Conservation (phyloP, 2,888 invertebrate genomes). For the Sussaba pulchella region DNA sequence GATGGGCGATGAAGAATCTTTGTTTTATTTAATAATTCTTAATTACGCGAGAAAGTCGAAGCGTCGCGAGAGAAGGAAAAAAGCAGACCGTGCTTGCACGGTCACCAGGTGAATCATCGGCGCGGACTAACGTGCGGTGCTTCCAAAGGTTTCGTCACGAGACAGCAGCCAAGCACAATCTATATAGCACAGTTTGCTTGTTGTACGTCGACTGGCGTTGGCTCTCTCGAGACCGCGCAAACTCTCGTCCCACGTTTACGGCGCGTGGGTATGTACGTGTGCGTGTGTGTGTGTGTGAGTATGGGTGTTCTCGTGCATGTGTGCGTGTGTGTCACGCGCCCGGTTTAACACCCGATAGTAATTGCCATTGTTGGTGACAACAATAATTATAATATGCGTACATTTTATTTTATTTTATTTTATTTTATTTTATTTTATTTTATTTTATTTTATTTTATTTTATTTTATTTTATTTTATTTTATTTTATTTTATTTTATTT, state of each 20-base stretch:
- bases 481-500: slow-evolving; percentile 14
- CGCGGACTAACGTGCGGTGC: slow-evolving; percentile 54
- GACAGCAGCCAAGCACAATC: slow-evolving; percentile 44
- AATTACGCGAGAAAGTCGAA: background rate
- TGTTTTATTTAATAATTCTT: too few relatives aligned
- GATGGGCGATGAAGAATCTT: too few relatives aligned
- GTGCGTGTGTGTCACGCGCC: slow-evolving; percentile 60
- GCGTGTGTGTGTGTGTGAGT: too few relatives aligned
- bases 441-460: slow-evolving; percentile 1
- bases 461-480: slow-evolving; percentile 4
- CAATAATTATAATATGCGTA: slow-evolving; percentile 21
- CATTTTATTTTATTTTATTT: slow-evolving; percentile 8
- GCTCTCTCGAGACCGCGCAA: slow-evolving; percentile 54
- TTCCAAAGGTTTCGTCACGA: slow-evolving; percentile 60
- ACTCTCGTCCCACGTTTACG: slow-evolving; percentile 63
- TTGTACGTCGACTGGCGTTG: slow-evolving; percentile 6
- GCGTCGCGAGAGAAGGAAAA: background rate
- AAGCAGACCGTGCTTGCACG: slow-evolving; percentile 34
- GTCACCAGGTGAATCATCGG: slow-evolving; percentile 63
- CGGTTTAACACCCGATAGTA: slow-evolving; percentile 55
- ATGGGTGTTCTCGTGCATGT: too few relatives aligned
- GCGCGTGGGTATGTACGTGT: too few relatives aligned
- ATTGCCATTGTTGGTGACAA: slow-evolving; percentile 44
- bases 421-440: slow-evolving; percentile 35
- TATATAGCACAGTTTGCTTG: background rate